phyloP scores from a whole-genome alignment of 2,888 invertebrate genomes.

The Athalia rosae region DNA sequence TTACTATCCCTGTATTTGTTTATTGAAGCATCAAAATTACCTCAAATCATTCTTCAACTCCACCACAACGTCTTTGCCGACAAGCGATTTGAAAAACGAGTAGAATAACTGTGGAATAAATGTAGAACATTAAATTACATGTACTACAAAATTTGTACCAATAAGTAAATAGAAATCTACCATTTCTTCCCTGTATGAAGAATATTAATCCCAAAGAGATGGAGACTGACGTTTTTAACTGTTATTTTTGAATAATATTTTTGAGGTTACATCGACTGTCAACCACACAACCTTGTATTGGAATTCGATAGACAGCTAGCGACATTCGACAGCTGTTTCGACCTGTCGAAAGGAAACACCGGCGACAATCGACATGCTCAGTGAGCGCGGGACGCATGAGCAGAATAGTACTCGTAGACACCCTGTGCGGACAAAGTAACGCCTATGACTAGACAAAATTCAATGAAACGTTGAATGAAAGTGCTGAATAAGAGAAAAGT shows the following conservation, averaged over 20 bases:
- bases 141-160: neutral
- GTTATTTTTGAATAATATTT: neutral
- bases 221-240: neutral
- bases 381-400: conserved; percentile 43
- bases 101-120: conserved; percentile 86
- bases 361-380: neutral
- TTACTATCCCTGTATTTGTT: neutral
- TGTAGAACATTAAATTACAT: neutral
- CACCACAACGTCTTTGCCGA: conserved; percentile 99
- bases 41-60: conserved; percentile 98
- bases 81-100: conserved; percentile 98
- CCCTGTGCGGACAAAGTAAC: conserved; percentile 8
- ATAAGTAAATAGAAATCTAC: neutral
- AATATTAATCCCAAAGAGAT: conserved; percentile 16
- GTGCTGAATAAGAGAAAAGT: neutral
- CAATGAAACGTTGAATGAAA: neutral
- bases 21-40: conserved; percentile 73
- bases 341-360: conserved; percentile 1
- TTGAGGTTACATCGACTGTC: conserved; percentile 29
- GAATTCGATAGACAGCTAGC: neutral
- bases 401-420: neutral
- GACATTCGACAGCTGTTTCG: neutral
- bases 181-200: neutral
- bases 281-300: neutral
- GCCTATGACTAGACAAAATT: neutral